Evolutionary conservation across 23 tunicate species (phyloP), one percentile per base, ranked within the genome.

Genomic region (Styela plicata): DNA sequence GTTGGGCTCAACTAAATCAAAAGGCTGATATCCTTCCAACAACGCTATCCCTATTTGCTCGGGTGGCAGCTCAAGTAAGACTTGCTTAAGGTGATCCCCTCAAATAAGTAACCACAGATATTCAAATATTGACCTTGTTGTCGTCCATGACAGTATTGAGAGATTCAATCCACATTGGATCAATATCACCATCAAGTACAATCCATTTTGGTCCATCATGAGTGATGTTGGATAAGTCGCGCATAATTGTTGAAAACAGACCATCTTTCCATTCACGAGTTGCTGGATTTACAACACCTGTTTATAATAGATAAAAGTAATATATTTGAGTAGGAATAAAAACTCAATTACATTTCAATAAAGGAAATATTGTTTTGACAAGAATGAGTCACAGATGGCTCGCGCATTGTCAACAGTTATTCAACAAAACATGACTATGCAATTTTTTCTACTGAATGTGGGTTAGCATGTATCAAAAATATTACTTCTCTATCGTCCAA

Each of bases 121-220:
- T n/a, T n/a, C n/a, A n/a, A n/a, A n/a, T n/a, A 61, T 5, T 64
- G 23, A 90, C 98, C 84, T 94, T 94, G 89, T 94, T 94, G 80
- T 94, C 98, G 73, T 94, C 98, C 98, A 94, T 94, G 68, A 94
- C 98, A 27, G 98, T 94, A 78, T 94, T 94, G 27, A 94, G 83
- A 3, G 98, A 94, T 73, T 94, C 98, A 79, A 94, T 94, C 98
- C 98, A 94, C 98, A 94, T 94, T 2, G 98, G 98, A 83, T 94
- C 98, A 34, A 94, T 94, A 82, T 94, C 98, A 89, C 98, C 98
- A 89, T 94, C 98, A 1, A 94, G 89, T 24, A 94, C 94, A 79
- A 94, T 94, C 98, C 98, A 94, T 79, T 94, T 94, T 1, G 98
- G 98, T 30, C 98, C 98, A 35, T 94, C 94, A 52, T 94, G 98